These are phyloP conservation scores for Nothocercus nigrocapillus DNA, from an alignment of 2,113 vertebrate genomes.

Conservation along the genomic window DNA sequence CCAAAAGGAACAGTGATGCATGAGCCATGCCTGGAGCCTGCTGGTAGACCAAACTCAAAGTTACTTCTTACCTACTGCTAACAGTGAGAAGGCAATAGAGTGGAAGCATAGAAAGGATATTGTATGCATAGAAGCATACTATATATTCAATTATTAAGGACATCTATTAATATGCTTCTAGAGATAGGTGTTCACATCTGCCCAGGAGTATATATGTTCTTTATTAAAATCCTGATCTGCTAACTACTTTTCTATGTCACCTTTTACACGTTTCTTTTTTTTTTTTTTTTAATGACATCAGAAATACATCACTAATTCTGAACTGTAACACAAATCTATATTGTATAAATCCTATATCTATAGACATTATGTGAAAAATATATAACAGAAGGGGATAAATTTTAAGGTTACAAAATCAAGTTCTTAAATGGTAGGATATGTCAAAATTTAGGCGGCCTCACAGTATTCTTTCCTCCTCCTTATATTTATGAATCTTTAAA, in stretches of 20 bases:
- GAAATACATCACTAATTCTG: background rate
- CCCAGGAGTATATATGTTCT: background rate
- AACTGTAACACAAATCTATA: background rate
- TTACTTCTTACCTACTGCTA: background rate
- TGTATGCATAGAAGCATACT: background rate
- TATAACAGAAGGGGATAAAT: background rate
- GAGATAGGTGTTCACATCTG: background rate
- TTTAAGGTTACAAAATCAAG: background rate
- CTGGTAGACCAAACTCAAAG: background rate
- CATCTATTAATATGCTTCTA: background rate
- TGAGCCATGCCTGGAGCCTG: background rate
- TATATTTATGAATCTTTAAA: slow-evolving; percentile 1
- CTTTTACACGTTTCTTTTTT: background rate
- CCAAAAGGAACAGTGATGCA: background rate
- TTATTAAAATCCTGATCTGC: background rate
- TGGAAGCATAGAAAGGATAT: background rate
- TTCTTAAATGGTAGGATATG: background rate
- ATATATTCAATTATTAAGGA: background rate
- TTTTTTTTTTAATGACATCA: background rate
- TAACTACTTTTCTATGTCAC: background rate
- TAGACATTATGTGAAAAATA: background rate
- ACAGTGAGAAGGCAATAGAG: background rate
- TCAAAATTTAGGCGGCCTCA: background rate
- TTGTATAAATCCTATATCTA: background rate
- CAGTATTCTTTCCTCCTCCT: background rate